Percentiles rank a stretch among this genome's conserved stretches.
phyloP scores from a whole-genome alignment of 2,113 vertebrate genomes.

The Charadrius vociferus region DNA sequence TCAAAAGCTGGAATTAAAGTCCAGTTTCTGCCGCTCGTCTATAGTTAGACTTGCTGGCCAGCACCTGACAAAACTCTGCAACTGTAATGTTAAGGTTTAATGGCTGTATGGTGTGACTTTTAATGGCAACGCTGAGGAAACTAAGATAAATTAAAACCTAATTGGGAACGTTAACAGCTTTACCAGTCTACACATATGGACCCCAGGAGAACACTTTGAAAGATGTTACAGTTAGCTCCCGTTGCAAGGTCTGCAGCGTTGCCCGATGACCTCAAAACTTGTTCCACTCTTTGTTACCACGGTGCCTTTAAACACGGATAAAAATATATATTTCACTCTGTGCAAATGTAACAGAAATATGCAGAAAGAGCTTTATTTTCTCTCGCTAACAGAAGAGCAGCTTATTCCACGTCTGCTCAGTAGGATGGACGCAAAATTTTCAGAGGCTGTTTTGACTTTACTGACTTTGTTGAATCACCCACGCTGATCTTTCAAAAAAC shows the following conservation, averaged over 20 bases:
- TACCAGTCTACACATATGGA: slow-evolving; percentile 79
- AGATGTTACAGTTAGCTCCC: slow-evolving; percentile 84
- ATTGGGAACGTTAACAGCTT: slow-evolving; percentile 85
- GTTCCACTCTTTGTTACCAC: not conserved
- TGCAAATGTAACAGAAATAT: not conserved
- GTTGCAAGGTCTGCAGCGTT: slow-evolving; percentile 77
- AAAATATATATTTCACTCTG: not conserved
- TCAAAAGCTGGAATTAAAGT: slow-evolving; percentile 69
- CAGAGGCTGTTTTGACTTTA: not conserved
- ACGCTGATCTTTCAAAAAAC: not conserved
- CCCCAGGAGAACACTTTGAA: slow-evolving; percentile 78
- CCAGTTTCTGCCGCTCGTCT: slow-evolving; percentile 53
- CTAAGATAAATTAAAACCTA: slow-evolving; percentile 86
- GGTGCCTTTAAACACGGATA: not conserved
- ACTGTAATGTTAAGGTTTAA: slow-evolving; percentile 75
- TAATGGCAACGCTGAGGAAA: slow-evolving; percentile 74
- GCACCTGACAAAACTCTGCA: slow-evolving; percentile 92
- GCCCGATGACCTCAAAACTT: slow-evolving; percentile 64
- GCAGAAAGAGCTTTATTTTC: not conserved
- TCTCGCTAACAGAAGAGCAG: not conserved
- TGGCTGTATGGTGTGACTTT: slow-evolving; percentile 70
- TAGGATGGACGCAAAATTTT: not conserved
- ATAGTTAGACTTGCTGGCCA: slow-evolving; percentile 67
- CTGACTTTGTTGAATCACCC: not conserved
- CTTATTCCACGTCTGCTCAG: not conserved